Percentiles rank a stretch among this genome's conserved stretches.
Conservation (phyloP, 2,113 vertebrate species). For the Dromaius novaehollandiae region DNA sequence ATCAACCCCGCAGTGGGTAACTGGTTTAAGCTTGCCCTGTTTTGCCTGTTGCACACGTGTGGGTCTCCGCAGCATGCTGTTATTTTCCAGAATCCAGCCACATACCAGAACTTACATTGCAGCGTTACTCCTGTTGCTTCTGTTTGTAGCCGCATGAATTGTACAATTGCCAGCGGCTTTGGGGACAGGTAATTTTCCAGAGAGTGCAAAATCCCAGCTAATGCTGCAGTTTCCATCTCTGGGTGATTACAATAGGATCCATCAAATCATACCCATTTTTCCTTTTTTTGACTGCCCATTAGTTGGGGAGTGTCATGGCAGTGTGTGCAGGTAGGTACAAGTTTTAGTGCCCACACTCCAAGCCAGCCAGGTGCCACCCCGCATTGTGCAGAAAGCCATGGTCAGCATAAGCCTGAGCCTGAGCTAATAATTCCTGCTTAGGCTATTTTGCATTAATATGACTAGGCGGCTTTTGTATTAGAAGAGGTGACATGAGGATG, state of each 20-base stretch:
- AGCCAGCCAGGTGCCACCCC: background rate
- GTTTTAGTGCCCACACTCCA: background rate
- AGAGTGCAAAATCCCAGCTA: background rate
- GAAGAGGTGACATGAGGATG: background rate
- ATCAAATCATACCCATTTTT: background rate
- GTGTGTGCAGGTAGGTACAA: background rate
- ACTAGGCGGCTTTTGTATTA: background rate
- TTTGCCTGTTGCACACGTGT: fast-evolving
- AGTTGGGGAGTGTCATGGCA: background rate
- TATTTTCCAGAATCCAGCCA: background rate
- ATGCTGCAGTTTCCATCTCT: background rate
- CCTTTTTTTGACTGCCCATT: background rate
- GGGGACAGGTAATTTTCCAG: background rate
- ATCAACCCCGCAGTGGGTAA: background rate
- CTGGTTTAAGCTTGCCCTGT: background rate
- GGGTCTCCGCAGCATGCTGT: background rate
- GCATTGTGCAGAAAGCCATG: fast-evolving
- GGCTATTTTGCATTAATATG: background rate
- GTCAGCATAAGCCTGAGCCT: background rate
- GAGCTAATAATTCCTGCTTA: background rate
- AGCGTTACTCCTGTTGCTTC: background rate
- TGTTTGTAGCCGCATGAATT: background rate
- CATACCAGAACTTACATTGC: background rate
- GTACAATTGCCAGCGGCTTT: background rate
- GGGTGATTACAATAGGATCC: background rate